Evolutionary conservation across 1,140 invertebrate genomes (phyloP), one percentile per base, ranked within the genome.

Genomic region (Orius insidiosus): DNA sequence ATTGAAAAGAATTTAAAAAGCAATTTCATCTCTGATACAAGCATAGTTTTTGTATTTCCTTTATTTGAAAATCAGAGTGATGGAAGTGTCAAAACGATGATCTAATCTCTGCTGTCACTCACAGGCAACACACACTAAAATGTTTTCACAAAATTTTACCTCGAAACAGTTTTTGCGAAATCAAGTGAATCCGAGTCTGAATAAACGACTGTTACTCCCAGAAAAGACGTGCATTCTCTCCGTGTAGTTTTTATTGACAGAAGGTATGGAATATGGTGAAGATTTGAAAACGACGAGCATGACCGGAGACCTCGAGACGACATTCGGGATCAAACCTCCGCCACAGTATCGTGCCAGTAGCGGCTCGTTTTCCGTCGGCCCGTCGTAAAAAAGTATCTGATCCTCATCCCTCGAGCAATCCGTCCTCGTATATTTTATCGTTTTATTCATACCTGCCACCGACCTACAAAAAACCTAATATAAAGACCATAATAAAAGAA

Each of bases 161-260:
- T 24, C 7, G 24, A 24, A 24, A 10, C 15, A 1, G 70, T 68
- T 45, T 72, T 65, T 0, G 73, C 71, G 52, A 76, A 82, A 54
- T 82, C 78, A 11, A 76, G 63, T 0, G 76, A 77, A 54, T 85
- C 80, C 0, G 82, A 86, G 56, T 88, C 83, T 1, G 81, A 77
- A 55, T 87, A 86, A 6, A 86, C 70, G n/a, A 89, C 80, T 52
- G 85, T 80, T 6, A 87, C 77, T 55, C 88, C 80, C 5, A 90
- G 89, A 84, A 50, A 66, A 68, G 14, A 63, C 62, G 16, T 57
- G 53, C 8, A 62, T 52, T 51, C 34, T 52, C 35, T 42, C 43
- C 11, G 15, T 54, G 39, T 41, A 46, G 18, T 48, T 46, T 7
- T 49, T 48, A 40, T 54, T 18, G 55, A 54, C 37, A 53, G 55